Base-by-base conservation (phyloP, 2,113 vertebrate species). In the Chaetops frenatus region DNA sequence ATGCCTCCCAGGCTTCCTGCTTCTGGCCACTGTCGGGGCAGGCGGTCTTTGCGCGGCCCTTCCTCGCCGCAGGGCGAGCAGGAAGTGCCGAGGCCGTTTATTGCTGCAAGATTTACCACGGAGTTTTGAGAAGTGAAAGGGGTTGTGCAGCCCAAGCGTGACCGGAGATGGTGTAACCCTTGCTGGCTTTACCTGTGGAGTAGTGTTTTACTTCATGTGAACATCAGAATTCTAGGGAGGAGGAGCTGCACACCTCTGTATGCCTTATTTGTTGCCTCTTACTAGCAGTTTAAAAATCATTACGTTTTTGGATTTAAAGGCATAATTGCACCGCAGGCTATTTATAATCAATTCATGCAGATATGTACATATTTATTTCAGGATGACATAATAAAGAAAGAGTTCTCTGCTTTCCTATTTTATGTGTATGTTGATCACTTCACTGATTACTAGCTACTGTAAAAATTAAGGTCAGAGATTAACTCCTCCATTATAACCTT, bases 21-120 rank as follows among this genome's bases (percentile, higher is more conserved):
- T 42, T 20, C 22, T 65, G 64, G 2, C 60, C 69, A 31, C 29
- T 3, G 64, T 7, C 44, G 58, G 51, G 45, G 22, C 86, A 42
- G 61, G 5, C 7, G 1, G 25, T 3, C 22, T 31, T 48, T 10
- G 42, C 8, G 0, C 5, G 67, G 38, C n/a, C 45, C 44, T 95
- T 45, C 42, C 74, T 66, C 7, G 2, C 42, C 0, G 2, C 38
- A 51, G 58, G 24, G 57, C 0, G 1, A 77, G 90, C 83, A 95
- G 96, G 95, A 97, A 96, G 85, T 29, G 44, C 76, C 4, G n/a
- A 71, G 82, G 73, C 45, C 5, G 17, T 31, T 38, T 21, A 5
- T 57, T 77, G 85, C 77, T 38, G 78, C 85, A 77, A 77, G 58
- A 29, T 53, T 62, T 66, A 56, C 67, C 69, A 25, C 56, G 12